A percentile compares a stretch with the other conserved stretches of the same genome.
These are phyloP conservation scores for Ferdinandea cuprea DNA, from an alignment of 2,888 invertebrate species.

Conservation along the genomic window DNA sequence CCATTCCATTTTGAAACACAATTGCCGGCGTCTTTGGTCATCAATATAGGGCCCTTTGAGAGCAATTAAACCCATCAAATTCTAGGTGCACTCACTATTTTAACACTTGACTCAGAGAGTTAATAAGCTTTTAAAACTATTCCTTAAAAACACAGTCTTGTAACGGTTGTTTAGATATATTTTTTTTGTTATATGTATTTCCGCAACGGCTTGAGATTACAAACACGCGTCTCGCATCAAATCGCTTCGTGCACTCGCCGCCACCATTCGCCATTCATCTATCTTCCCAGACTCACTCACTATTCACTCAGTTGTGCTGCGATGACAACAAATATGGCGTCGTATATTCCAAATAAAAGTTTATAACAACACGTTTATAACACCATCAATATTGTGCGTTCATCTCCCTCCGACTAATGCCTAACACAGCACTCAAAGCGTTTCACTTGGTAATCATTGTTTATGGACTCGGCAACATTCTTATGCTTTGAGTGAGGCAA, in stretches of 20 bases:
- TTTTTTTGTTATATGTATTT: conserved; percentile 54
- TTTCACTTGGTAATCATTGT: conserved; percentile 40
- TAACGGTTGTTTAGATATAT: conserved; percentile 31
- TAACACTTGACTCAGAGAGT: conserved; percentile 40
- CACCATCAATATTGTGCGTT: conserved; percentile 60
- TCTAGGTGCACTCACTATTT: conserved; percentile 31
- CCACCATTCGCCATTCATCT: conserved; percentile 50
- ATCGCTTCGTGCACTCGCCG: conserved; percentile 46
- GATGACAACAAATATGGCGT: conserved; percentile 79
- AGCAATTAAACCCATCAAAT: conserved; percentile 15
- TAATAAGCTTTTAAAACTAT: conserved; percentile 17
- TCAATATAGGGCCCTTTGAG: background rate
- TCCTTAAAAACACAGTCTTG: conserved; percentile 22
- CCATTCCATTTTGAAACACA: conserved; percentile 26
- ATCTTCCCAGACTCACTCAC: conserved; percentile 61
- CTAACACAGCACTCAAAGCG: background rate
- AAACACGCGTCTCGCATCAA: conserved; percentile 71
- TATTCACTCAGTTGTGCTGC: conserved; percentile 41
- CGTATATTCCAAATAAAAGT: conserved; percentile 76
- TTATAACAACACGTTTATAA: conserved; percentile 68
- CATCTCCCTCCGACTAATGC: conserved; percentile 50
- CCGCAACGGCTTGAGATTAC: conserved; percentile 42
- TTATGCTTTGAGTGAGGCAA: conserved; percentile 36
- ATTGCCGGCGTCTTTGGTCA: conserved; percentile 23
- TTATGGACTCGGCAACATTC: conserved; percentile 59